These are phyloP conservation scores for Macropodus opercularis DNA, from an alignment of 2,797 vertebrate genomes.

Conservation along the genomic window DNA sequence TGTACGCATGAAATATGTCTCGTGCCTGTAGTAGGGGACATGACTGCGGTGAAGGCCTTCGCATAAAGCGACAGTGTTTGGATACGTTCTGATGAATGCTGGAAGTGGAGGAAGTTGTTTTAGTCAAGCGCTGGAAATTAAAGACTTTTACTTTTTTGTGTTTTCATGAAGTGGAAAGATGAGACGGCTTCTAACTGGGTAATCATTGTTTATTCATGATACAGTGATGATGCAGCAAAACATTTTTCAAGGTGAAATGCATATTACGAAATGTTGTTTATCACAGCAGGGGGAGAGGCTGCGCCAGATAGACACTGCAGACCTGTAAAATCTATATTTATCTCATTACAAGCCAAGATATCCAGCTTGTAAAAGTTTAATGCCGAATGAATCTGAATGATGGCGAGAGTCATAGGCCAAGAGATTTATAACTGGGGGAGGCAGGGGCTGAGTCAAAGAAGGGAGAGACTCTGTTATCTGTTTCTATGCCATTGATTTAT, in stretches of 20 bases:
- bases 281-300: constrained; percentile 11
- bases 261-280: constrained; percentile 41
- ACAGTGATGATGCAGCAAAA: constrained; percentile 49
- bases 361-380: constrained; percentile 46
- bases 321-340: constrained; percentile 50
- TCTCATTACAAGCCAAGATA: constrained; percentile 40
- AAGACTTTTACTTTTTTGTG: constrained; percentile 9
- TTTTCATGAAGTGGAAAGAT: constrained; percentile 40
- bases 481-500: constrained; percentile 59
- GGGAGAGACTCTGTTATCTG: constrained; percentile 36
- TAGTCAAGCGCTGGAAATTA: constrained; percentile 25
- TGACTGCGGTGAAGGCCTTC: constrained; percentile 27
- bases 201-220: constrained; percentile 35
- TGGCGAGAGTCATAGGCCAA: constrained; percentile 27
- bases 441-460: constrained; percentile 3
- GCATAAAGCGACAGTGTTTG: constrained; percentile 24
- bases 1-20: constrained; percentile 17
- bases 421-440: constrained; percentile 31
- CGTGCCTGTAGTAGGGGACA: background rate
- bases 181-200: constrained; percentile 17
- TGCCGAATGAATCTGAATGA: constrained; percentile 44
- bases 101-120: constrained; percentile 7
- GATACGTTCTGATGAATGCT: constrained; percentile 44
- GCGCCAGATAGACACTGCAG: constrained; percentile 15
- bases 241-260: constrained; percentile 55